A percentile compares a stretch with the other conserved stretches of the same genome.
phyloP scores from a whole-genome alignment of 2,797 vertebrate genomes.

The Microcaecilia unicolor region DNA sequence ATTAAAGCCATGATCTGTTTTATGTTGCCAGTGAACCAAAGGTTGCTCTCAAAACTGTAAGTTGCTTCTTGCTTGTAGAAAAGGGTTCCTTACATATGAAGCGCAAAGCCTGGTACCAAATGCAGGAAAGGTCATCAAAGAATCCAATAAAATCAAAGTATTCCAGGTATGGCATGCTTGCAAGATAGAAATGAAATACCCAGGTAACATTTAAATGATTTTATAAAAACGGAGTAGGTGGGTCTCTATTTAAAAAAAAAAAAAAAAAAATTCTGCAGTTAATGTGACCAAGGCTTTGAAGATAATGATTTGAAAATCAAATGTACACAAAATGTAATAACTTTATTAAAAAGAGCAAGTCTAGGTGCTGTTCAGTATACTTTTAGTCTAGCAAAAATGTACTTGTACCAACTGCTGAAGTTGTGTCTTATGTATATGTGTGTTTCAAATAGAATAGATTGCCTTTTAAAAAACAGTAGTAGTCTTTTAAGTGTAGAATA shows the following conservation, averaged over 20 bases:
- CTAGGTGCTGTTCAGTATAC: conserved; percentile 53
- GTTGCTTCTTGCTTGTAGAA: conserved; percentile 33
- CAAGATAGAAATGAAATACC: conserved; percentile 46
- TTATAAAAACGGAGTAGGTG: conserved; percentile 52
- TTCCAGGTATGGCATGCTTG: conserved; percentile 37
- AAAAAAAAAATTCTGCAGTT: too few relatives aligned
- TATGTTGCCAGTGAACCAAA: conserved; percentile 46
- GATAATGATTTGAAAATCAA: conserved; percentile 46
- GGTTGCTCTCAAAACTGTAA: conserved; percentile 19
- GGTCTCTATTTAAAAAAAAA: conserved; percentile 53
- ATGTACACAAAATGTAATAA: conserved; percentile 50
- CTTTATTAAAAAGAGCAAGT: conserved; percentile 54
- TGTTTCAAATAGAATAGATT: conserved; percentile 52
- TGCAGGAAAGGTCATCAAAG: conserved; percentile 32
- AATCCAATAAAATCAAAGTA: conserved; percentile 42
- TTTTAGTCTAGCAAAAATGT: conserved; percentile 47
- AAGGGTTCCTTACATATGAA: conserved; percentile 29
- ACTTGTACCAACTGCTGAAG: conserved; percentile 60
- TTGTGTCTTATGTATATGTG: conserved; percentile 42
- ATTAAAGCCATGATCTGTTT: conserved; percentile 39
- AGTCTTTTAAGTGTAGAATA: conserved; percentile 66
- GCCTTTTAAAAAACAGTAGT: conserved; percentile 73
- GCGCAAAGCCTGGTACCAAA: conserved; percentile 38
- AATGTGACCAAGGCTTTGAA: too few relatives aligned
- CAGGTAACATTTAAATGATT: conserved; percentile 36